phyloP scores from a whole-genome alignment of 1,140 invertebrate species.

The Argopecten irradians region DNA sequence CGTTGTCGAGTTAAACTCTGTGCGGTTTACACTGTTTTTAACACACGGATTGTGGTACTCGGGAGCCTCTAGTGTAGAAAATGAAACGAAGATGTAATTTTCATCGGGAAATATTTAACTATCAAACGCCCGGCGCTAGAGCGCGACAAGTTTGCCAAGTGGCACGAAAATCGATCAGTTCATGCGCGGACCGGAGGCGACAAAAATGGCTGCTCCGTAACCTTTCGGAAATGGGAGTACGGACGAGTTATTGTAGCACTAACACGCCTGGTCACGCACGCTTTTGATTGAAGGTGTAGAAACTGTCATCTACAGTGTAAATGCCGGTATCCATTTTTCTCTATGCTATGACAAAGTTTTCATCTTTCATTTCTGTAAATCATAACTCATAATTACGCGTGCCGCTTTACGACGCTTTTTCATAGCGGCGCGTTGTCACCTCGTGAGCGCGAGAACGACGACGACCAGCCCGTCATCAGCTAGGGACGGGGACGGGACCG shows the following conservation, averaged over 20 bases:
- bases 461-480: slow-evolving; percentile 7
- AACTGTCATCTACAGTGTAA: background rate
- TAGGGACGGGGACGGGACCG: background rate
- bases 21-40: slow-evolving; percentile 22
- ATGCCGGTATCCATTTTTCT: slow-evolving; percentile 2
- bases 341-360: slow-evolving; percentile 22
- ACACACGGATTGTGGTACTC: slow-evolving; percentile 6
- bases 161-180: slow-evolving; percentile 15
- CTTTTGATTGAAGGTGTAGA: slow-evolving; percentile 10
- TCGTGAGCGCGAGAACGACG: background rate
- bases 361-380: slow-evolving; percentile 23
- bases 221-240: slow-evolving; percentile 6
- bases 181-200: slow-evolving; percentile 12
- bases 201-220: slow-evolving; percentile 20
- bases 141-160: slow-evolving; percentile 20
- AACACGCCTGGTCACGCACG: slow-evolving; percentile 1
- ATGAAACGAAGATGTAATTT: slow-evolving; percentile 23
- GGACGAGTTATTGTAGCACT: slow-evolving; percentile 10
- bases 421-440: background rate
- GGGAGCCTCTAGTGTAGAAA: background rate
- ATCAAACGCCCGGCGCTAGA: background rate
- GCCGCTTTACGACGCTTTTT: slow-evolving; percentile 5
- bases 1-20: slow-evolving; percentile 10
- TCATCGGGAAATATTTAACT: slow-evolving; percentile 17
- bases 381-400: slow-evolving; percentile 10